These are phyloP conservation scores for Tineola bisselliella DNA, from an alignment of 2,888 invertebrate genomes.

Conservation along the genomic window DNA sequence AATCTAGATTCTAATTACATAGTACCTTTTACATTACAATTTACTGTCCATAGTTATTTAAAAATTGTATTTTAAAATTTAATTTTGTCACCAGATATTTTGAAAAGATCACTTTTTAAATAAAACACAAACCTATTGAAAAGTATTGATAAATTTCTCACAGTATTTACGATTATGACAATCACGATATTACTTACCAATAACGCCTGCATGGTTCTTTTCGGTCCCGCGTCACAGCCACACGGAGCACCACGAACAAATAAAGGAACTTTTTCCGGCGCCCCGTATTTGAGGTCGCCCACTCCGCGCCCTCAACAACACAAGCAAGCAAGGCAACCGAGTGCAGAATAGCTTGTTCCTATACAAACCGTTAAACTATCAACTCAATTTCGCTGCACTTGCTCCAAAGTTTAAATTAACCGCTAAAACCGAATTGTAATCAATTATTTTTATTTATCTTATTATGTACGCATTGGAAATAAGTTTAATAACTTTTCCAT, in stretches of 20 bases:
- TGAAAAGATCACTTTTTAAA: too few relatives aligned
- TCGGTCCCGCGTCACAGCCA: conserved; percentile 52
- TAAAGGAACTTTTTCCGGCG: conserved; percentile 60
- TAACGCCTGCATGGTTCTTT: conserved; percentile 55
- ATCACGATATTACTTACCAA: conserved; percentile 43
- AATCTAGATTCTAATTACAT: too few relatives aligned
- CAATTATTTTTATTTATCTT: conserved; percentile 24
- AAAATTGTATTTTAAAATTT: too few relatives aligned
- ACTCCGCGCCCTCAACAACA: conserved; percentile 48
- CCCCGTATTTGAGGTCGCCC: conserved; percentile 64
- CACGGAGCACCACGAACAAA: conserved; percentile 58
- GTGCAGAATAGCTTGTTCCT: not conserved
- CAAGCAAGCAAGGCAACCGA: conserved; percentile 3
- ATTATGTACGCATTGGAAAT: not conserved
- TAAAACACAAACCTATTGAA: too few relatives aligned
- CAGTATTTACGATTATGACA: not conserved
- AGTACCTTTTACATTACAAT: too few relatives aligned
- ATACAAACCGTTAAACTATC: conserved; percentile 17
- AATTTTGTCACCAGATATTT: too few relatives aligned
- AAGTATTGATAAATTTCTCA: too few relatives aligned
- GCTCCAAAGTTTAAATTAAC: conserved; percentile 34
- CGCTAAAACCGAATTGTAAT: conserved; percentile 45
- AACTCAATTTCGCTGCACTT: conserved; percentile 42
- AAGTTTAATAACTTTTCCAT: too few relatives aligned
- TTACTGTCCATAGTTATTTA: too few relatives aligned